Base-by-base conservation (phyloP, 2,797 vertebrate species). In the Propithecus deckenii region DNA sequence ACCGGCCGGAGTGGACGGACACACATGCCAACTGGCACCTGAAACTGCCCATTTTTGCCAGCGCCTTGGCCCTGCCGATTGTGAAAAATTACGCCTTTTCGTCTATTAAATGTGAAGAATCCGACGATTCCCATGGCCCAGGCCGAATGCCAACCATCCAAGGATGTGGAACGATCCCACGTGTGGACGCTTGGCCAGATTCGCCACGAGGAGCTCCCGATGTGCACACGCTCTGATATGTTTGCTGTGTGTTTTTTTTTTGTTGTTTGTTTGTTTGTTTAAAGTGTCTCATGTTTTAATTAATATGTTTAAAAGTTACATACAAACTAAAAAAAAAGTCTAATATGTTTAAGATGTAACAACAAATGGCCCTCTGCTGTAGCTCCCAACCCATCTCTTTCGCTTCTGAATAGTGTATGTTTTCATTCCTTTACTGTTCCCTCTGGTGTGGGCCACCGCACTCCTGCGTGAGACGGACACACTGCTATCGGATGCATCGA, bases 181-280 rank as follows among this genome's bases (percentile, higher is more conserved):
- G 63, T 78, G 50, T 28, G 13, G 13, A 32, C 1, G 8, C 12
- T 0, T 23, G 11, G 7, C 50, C 23, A 65, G 15, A 74, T 12
- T 28, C 0, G 0, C 6, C 20, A 1, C 14, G 15, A 61, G 30
- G 35, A 87, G n/a, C 2, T 41, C 20, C 9, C 9, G 4, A 9
- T 20, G 3, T 30, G 61, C 35, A 28, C 15, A 25, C 7, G 52
- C 32, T 84, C 79, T 43, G 46, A 65, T 10, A 71, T 30, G n/a
- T 83, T 61, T 52, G 1, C 7, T 43, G 13, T 79, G 35, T 35
- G 35, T 35, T 35, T 35, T 35, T 35, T 35, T 35, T 35, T 28
- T n/a, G 4, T 74, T 23, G 50, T 71, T 76, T 38, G 18, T 52
- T 52, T 52, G 17, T 18, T 52, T 18, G 11, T 32, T 35, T 43